Base-by-base conservation (phyloP, 1,140 invertebrate species). In the Chionoecetes opilio region DNA sequence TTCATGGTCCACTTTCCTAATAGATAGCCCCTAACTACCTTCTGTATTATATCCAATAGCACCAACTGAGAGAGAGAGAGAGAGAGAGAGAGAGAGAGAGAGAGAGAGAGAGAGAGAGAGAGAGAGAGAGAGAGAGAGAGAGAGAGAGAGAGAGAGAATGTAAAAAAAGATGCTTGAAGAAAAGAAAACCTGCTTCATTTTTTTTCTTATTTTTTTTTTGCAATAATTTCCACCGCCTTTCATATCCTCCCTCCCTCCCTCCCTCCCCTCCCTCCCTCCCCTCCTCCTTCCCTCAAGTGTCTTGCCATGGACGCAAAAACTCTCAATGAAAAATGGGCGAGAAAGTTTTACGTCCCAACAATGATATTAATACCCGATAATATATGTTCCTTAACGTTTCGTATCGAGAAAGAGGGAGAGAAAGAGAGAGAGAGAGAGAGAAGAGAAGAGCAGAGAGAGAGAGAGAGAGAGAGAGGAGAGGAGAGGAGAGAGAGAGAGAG, bases 351-450 rank as follows among this genome's bases (percentile, higher is more conserved):
- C 46, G 46, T 53, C 46, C 21, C 46, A 53, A 75, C n/a, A 2
- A 26, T 75, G 63, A 75, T 75, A 75, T n/a, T 75, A 75, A 17
- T 75, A 75, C n/a, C n/a, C 11, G 63, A 75, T 75, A 75, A 75
- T 75, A n/a, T 75, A 17, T 75, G 63, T 75, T 75, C 63, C n/a
- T 6, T 75, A 5, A 53, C 11, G 46, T 53, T 53, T 14, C 46
- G 46, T 53, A 17, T 53, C 46, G 17, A 88, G 86, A 88, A 34
- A 88, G 86, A 88, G 86, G 37, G 86, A 88, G 86, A 88, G 86
- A 88, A 34, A 88, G 86, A 88, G 31, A 88, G 32, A 88, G 31
- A 88, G 86, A 35, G 63, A 75, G 63, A 75, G 63, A 75, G 63
- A 75, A 53, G 46, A 53, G 46, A 53, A 17, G 21, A 17, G 21